phyloP scores from a whole-genome alignment of 2,888 invertebrate species.

The Perithous albicinctus region DNA sequence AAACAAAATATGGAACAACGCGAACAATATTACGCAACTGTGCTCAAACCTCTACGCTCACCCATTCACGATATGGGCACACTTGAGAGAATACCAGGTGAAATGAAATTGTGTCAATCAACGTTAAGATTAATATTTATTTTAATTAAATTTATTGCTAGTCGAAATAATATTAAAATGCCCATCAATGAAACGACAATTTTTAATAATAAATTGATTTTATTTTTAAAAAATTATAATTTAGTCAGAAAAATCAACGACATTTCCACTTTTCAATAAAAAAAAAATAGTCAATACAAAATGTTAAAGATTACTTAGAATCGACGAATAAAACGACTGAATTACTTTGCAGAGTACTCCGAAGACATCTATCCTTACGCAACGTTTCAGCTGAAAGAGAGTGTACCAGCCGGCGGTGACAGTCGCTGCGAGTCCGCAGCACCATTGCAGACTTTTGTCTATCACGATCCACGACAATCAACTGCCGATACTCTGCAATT shows the following conservation, averaged over 20 bases:
- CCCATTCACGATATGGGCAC: conserved; percentile 85
- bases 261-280: background rate
- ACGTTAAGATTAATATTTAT: too few relatives aligned
- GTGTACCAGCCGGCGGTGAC: conserved; percentile 94
- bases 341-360: conserved; percentile 91
- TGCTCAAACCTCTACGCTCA: conserved; percentile 83
- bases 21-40: conserved; percentile 84
- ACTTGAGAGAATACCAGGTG: conserved; percentile 84
- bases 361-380: conserved; percentile 97
- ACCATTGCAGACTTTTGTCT: conserved; percentile 89
- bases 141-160: too few relatives aligned
- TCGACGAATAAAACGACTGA: conserved; percentile 52
- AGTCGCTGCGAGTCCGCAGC: conserved; percentile 91
- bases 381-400: conserved; percentile 92
- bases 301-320: background rate
- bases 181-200: too few relatives aligned
- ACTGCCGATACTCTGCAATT: conserved; percentile 91
- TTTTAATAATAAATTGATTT: too few relatives aligned
- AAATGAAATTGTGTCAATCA: conserved; percentile 31
- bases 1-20: conserved; percentile 84
- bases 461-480: conserved; percentile 93
- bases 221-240: too few relatives aligned
- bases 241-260: background rate
- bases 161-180: too few relatives aligned
- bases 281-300: background rate